Base-by-base conservation (phyloP, 2,113 vertebrate genomes). In the Hippocampus guttulatus region DNA sequence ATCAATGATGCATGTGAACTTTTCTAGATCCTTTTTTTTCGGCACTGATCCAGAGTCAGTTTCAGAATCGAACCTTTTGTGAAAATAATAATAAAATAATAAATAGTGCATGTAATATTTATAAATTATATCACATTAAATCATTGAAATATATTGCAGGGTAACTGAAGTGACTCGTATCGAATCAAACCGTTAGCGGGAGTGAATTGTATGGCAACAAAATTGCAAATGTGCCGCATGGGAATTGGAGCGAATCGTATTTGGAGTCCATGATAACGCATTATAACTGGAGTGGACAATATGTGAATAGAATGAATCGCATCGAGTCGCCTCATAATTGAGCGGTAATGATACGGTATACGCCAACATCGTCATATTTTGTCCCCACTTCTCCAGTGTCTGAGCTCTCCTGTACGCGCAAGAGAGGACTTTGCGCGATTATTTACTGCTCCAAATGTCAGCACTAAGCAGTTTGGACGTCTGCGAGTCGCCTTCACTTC, bases 401-500 rank as follows among this genome's bases (percentile, higher is more conserved):
- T 33, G 27, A 61, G 58, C 25, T 61, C 30, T 33, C 58, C 27
- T 16, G 2, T 7, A 38, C 33, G 58, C 16, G 27, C 16, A 33
- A 38, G 58, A 3, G 27, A 61, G 27, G 27, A 61, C 58, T 61
- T 61, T 33, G 27, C 27, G 15, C 23, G 16, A n/a, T 65, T 65
- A 65, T 65, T 65, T 65, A 65, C 64, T 65, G n/a, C 64, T 47
- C 41, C 7, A 65, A 65, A 65, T 65, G 64, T 65, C 64, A 65
- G 40, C 41, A 21, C 41, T 45, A n/a, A 45, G 40, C n/a, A 47
- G 21, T 43, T 40, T 23, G 40, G 58, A 61, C 58, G 58, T 61
- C 63, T 16, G 23, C 43, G 18, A 47, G 41, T 47, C 64, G 23
- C 43, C 27, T 43, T 49, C 64, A 11, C 23, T 65, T 20, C 64